These are phyloP conservation scores for Oxyscelio sp. DNA, from an alignment of 2,888 invertebrate species.

Conservation along the genomic window DNA sequence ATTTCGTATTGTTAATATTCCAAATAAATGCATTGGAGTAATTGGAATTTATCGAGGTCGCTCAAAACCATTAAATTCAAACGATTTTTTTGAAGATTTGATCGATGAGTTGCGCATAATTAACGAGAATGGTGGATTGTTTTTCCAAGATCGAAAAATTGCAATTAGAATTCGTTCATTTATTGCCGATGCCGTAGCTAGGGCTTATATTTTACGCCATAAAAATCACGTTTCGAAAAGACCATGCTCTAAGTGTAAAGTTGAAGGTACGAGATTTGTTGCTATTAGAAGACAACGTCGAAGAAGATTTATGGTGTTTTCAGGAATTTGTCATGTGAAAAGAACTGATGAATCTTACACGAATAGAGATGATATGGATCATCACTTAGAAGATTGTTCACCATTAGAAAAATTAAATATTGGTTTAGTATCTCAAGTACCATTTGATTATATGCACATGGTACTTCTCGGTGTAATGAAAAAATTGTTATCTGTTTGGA, in stretches of 20 bases:
- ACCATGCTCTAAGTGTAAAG: slow-evolving; percentile 6
- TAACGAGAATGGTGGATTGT: neutral
- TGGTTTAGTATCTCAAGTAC: slow-evolving; percentile 22
- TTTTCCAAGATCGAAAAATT: too few species aligned
- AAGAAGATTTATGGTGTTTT: slow-evolving; percentile 4
- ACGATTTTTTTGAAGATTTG: slow-evolving; percentile 13
- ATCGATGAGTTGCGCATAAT: neutral
- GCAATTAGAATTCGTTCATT: slow-evolving; percentile 15
- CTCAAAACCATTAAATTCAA: slow-evolving; percentile 9
- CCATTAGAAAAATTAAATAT: slow-evolving; percentile 1
- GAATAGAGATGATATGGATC: neutral
- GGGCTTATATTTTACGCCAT: slow-evolving; percentile 21
- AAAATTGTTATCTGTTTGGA: slow-evolving; percentile 9
- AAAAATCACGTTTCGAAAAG: slow-evolving; percentile 3
- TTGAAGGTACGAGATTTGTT: neutral
- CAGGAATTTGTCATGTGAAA: neutral
- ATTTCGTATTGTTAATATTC: neutral
- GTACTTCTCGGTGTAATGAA: slow-evolving; percentile 5
- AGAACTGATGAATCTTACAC: slow-evolving; percentile 14
- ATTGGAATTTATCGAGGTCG: slow-evolving; percentile 30
- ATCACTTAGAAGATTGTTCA: slow-evolving; percentile 5
- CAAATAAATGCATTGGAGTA: neutral
- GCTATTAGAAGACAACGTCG: neutral
- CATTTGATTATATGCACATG: slow-evolving; percentile 37
- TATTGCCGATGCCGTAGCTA: slow-evolving; percentile 22